Evolutionary conservation across 2,888 invertebrate species (phyloP), one percentile per base, ranked within the genome.

Genomic region (Polyommatus icarus): DNA sequence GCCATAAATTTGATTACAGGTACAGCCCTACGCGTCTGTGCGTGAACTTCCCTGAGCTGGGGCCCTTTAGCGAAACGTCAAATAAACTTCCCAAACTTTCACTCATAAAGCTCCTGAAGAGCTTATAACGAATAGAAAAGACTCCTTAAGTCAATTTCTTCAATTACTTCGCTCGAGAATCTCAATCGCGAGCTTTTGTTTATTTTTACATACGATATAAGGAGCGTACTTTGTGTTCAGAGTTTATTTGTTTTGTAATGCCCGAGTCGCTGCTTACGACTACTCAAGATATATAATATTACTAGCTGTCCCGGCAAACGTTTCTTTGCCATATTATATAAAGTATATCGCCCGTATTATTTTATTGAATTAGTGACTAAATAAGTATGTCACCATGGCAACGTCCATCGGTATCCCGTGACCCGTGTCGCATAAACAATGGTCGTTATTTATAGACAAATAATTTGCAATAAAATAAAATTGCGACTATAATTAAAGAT

Each of bases 1-100:
- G 86, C 85, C 87, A 86, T 88, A 87, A 88, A 87, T 87, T 87
- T 87, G 85, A 88, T 88, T 87, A 85, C 85, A 83, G 84, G 83
- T 84, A 82, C 83, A 82, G 82, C 79, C 79, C 81, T 78, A 82
- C 84, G 86, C 85, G 87, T 87, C 86, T 86, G 85, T 84, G 88
- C 88, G 87, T 87, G 83, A 88, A 87, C 83, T 83, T 83, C 82
- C 80, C 83, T 83, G 81, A 82, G 81, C 76, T 82, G 81, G 85
- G 82, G 84, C 84, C 84, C 87, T 87, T 85, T 84, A 79, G 83
- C 83, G 86, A 87, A 82, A 85, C 86, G 86, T 87, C 87, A 86
- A 88, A 87, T 87, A 88, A 88, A 88, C 86, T 87, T 88, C 86
- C 83, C 84, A 86, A 85, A 86, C 85, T 84, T 86, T 83, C 84